phyloP scores from a whole-genome alignment of 2,888 invertebrate species.

The Agrochola litura region DNA sequence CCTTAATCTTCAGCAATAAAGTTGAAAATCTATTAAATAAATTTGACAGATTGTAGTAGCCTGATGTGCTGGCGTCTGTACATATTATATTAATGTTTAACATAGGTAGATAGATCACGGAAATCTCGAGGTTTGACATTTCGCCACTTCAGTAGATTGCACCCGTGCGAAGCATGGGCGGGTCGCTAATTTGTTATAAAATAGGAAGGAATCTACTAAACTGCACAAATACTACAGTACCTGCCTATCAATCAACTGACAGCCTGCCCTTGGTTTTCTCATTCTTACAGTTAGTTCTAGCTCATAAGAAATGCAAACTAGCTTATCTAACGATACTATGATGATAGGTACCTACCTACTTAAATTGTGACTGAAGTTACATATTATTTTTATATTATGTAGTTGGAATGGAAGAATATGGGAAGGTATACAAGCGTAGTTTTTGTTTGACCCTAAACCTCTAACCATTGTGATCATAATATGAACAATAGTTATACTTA shows the following conservation, averaged over 20 bases:
- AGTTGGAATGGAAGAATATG: background rate
- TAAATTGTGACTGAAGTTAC: background rate
- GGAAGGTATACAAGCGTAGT: background rate
- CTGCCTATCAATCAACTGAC: background rate
- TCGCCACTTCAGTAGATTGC: background rate
- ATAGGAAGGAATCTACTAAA: background rate
- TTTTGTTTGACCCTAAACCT: background rate
- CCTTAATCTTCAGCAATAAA: too few relatives aligned
- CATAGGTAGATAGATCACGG: too few relatives aligned
- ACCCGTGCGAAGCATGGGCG: background rate
- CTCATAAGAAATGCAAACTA: constrained; percentile 15
- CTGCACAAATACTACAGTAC: background rate
- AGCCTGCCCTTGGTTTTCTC: constrained; percentile 1
- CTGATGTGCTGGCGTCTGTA: too few relatives aligned
- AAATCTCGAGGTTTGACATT: background rate
- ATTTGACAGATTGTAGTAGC: too few relatives aligned
- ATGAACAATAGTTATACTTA: background rate
- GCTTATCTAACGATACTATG: background rate
- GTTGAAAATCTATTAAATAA: too few relatives aligned
- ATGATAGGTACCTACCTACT: too few relatives aligned
- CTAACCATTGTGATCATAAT: background rate
- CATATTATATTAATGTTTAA: too few relatives aligned
- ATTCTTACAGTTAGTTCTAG: constrained; percentile 21
- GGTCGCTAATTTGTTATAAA: background rate
- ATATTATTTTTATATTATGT: background rate